These are phyloP conservation scores for Sarcophaga rosellei DNA, from an alignment of 2,888 invertebrate genomes.

Conservation along the genomic window DNA sequence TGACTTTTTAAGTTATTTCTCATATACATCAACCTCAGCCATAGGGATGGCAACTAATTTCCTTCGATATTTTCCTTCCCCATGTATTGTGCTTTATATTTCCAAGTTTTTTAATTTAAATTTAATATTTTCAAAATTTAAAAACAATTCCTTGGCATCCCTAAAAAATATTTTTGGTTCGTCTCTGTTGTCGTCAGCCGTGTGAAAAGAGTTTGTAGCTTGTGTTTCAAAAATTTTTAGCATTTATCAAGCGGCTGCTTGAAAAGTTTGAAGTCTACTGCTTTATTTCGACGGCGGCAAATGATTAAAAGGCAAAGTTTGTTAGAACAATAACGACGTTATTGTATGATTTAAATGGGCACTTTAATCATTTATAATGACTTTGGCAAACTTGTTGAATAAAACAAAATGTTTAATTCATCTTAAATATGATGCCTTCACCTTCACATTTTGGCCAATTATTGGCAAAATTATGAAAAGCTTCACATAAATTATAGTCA, in stretches of 20 bases:
- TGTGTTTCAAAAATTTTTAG: conserved; percentile 24
- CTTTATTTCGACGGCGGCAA: conserved; percentile 6
- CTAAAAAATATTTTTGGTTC: background rate
- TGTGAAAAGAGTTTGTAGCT: conserved; percentile 26
- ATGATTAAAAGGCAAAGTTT: conserved; percentile 34
- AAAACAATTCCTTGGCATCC: background rate
- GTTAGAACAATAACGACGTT: background rate
- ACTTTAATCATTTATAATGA: background rate
- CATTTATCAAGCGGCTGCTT: conserved; percentile 57
- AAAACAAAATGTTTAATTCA: background rate
- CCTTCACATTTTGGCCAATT: no score
- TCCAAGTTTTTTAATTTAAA: no score
- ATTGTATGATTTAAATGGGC: background rate
- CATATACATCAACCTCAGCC: background rate
- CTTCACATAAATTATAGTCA: no score
- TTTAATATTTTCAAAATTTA: no score
- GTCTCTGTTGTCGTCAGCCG: background rate
- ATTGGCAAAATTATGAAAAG: no score
- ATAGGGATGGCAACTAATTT: background rate
- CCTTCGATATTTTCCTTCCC: no score
- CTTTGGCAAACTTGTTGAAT: background rate
- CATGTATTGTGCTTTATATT: no score
- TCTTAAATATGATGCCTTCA: background rate
- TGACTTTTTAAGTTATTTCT: conserved; percentile 29
- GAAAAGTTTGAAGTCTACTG: conserved; percentile 47